Base-by-base conservation (phyloP, 2,797 vertebrate genomes). In the Furcifer pardalis region DNA sequence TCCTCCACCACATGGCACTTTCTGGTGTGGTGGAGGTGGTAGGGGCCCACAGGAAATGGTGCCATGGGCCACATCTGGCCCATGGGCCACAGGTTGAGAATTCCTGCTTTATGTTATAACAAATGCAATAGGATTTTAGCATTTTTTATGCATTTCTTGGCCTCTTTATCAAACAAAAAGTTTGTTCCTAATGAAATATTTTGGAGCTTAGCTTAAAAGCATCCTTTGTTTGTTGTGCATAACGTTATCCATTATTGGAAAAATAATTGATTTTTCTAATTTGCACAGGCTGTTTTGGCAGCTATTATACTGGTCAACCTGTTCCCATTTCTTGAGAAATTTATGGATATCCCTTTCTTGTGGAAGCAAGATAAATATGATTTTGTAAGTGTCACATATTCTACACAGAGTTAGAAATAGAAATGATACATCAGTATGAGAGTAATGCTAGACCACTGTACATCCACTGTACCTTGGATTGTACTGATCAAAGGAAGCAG, bases 291-390 rank as follows among this genome's bases (percentile, higher is more conserved):
- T 77, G 82, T 94, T 42, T 71, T 94, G 87, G 92, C 95, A 77
- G 94, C 93, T 23, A 63, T 94, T 79, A 79, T 94, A 68, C 74
- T 95, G 56, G 93, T 91, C 89, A 95, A 95, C 7, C 23, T 95
- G 81, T 25, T 94, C 25, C 93, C 92, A 56, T 94, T 94, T 86
- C 91, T 96, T 25, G 66, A 92, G 84, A 88, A 83, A 73, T 12
- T 94, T 85, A 84, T 84, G 89, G 78, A 92, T 12, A 6, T 95
- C 73, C 95, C 92, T 40, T 66, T 0, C 42, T 89, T 95, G 83
- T 95, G 95, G 94, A 93, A 71, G 49, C 85, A 77, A 84, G 89
- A 89, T 87, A 93, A 93, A 12, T 93, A 90, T 66, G 92, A 95
- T 73, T 95, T 86, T 1, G 92, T 95, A 88, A 95, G 95, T 94